phyloP scores from a whole-genome alignment of 2,113 vertebrate genomes.

The Polypterus senegalus region DNA sequence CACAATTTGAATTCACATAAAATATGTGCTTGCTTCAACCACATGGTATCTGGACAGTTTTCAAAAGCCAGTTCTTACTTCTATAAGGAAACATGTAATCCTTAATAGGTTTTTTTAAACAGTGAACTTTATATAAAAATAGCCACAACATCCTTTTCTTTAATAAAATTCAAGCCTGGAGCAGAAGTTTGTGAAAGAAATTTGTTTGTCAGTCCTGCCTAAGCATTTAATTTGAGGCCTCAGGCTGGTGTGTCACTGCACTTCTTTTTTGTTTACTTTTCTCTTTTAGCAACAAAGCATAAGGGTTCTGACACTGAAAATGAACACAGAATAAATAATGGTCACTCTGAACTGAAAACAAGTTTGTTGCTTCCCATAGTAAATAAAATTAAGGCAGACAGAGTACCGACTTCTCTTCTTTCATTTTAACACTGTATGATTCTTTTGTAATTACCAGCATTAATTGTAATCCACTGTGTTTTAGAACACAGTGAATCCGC shows the following conservation, averaged over 20 bases:
- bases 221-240: background rate
- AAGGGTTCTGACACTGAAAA: too few relatives aligned
- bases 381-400: too few relatives aligned
- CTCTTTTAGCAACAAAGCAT: too few relatives aligned
- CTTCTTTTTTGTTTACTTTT: too few relatives aligned
- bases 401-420: too few relatives aligned
- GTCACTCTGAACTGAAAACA: too few relatives aligned
- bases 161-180: background rate
- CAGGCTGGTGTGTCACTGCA: too few relatives aligned
- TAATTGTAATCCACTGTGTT: too few relatives aligned
- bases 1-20: too few relatives aligned
- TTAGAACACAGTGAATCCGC: too few relatives aligned
- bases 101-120: constrained; percentile 65
- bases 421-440: background rate
- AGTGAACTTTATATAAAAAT: constrained; percentile 50
- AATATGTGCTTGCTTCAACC: constrained; percentile 46
- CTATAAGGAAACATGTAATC: constrained; percentile 56
- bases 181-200: background rate
- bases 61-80: constrained; percentile 54
- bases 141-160: background rate
- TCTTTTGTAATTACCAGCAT: background rate
- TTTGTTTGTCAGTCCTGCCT: background rate
- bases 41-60: constrained; percentile 58
- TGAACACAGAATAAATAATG: too few relatives aligned
- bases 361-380: too few relatives aligned